These are phyloP conservation scores for Orchestia grillus DNA, from an alignment of 1,140 invertebrate genomes.

Conservation along the genomic window DNA sequence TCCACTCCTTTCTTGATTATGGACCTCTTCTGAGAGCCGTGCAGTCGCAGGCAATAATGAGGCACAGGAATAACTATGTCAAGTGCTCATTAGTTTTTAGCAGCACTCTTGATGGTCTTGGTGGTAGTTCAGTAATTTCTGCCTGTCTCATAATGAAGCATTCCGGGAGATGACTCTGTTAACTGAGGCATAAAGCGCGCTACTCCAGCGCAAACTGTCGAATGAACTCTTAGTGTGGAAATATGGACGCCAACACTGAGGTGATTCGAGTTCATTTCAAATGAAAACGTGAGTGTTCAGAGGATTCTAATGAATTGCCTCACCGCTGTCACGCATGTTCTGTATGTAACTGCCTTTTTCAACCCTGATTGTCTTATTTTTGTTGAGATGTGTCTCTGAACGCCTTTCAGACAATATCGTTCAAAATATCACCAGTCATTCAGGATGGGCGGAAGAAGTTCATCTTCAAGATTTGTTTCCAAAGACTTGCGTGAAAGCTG, in stretches of 20 bases:
- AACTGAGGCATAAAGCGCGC: background rate
- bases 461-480: no score
- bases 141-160: background rate
- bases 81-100: conserved; percentile 1
- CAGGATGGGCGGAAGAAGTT: no score
- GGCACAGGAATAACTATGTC: background rate
- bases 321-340: no score
- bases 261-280: background rate
- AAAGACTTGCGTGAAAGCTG: no score
- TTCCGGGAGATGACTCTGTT: background rate
- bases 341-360: no score
- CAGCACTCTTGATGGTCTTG: background rate
- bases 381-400: no score
- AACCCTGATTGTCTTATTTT: no score
- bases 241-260: background rate
- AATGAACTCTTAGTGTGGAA: background rate
- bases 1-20: background rate
- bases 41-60: background rate
- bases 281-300: background rate
- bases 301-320: background rate
- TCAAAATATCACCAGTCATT: no score
- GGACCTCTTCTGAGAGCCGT: no score
- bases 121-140: background rate
- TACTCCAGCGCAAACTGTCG: background rate
- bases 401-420: no score